phyloP scores from a whole-genome alignment of 2,797 vertebrate species.

The Sparidentex hasta region DNA sequence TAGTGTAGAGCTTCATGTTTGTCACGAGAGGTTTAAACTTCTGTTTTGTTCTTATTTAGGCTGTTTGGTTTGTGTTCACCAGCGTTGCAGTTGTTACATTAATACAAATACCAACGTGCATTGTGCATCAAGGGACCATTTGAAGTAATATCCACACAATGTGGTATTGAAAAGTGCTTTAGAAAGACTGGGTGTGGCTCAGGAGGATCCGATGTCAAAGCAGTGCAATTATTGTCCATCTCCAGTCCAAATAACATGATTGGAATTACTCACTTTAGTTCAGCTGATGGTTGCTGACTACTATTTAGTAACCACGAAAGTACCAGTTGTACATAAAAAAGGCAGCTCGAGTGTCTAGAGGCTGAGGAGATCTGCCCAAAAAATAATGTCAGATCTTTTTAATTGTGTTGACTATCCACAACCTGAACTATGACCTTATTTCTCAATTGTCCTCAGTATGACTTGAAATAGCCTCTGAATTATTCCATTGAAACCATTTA shows the following conservation, averaged over 20 bases:
- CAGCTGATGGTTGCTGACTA: background rate
- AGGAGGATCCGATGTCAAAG: background rate
- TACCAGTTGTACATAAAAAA: background rate
- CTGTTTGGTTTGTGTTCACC: constrained; percentile 6
- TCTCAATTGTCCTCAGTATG: no score
- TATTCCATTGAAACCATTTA: no score
- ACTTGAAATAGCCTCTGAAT: no score
- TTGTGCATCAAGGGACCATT: background rate
- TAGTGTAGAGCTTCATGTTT: constrained; percentile 37
- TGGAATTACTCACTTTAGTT: background rate
- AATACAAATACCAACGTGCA: background rate
- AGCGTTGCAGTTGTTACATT: background rate
- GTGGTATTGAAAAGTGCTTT: background rate
- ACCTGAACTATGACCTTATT: no score
- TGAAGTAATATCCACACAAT: background rate
- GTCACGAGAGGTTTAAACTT: constrained; percentile 16
- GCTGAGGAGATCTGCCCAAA: no score
- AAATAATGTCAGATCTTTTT: no score
- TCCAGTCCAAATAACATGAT: background rate
- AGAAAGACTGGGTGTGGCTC: background rate
- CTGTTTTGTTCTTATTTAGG: constrained; percentile 37
- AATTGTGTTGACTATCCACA: no score
- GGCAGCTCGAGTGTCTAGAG: background rate
- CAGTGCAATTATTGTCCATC: background rate
- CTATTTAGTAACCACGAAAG: background rate